Evolutionary conservation across 2,113 vertebrate genomes (phyloP), one percentile per base, ranked within the genome.

Genomic region (Campylomormyrus tamandua): DNA sequence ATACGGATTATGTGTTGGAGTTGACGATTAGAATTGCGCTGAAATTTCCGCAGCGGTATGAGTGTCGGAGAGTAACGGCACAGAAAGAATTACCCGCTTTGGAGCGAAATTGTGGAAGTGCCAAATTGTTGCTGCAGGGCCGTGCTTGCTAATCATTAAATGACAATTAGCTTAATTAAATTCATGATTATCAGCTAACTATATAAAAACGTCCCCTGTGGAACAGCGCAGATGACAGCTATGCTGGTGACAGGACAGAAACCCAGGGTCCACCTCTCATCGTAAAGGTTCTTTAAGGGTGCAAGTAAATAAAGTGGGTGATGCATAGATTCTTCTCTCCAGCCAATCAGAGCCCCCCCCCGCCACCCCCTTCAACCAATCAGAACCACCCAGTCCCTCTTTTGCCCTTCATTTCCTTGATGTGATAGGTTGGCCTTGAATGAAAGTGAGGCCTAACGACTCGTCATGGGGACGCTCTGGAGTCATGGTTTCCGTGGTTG

Each of bases 81-180:
- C 62, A 39, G 5, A 6, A 10, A 45, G 24, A 24, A 45, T 45
- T 27, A 84, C 17, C 39, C 21, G 4, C 83, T 84, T 84, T 48
- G 31, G 31, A 48, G 80, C 19, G 17, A 84, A 21, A 84, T 1
- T 84, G 96, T 93, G 94, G 94, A 27, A 93, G 94, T 42, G 21
- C 85, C 17, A 84, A n/a, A n/a, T 45, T 21, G 39, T 5, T 42
- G 87, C 52, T 45, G 39, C 92, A 48, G 83, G 83, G 83, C 83
- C 8, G 7, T 48, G 39, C 45, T 21, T 48, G 45, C 45, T 84
- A 84, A 80, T 84, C 39, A 21, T 84, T 84, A 45, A 84, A 24
- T 46, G 83, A 4, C 45, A 24, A 84, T 48, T 46, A 48, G 24
- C 39, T 84, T 84, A 84, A 84, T 84, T 84, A 84, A 84, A 84